phyloP scores from a whole-genome alignment of 2,888 invertebrate species.

The Prenolepis imparis region DNA sequence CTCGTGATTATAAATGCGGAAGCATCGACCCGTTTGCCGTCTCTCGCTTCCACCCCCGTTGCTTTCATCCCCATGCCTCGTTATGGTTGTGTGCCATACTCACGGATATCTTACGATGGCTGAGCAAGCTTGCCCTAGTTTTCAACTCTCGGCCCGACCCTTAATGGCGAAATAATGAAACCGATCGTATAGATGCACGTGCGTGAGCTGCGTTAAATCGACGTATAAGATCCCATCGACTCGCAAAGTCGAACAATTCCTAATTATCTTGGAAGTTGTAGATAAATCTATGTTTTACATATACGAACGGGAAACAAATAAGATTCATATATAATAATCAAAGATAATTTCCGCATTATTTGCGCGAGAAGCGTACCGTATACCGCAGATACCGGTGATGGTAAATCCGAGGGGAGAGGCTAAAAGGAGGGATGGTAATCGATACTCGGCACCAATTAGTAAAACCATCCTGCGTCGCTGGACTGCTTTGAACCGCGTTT shows the following conservation, averaged over 20 bases:
- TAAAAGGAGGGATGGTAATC: conserved; percentile 73
- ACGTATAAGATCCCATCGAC: neutral
- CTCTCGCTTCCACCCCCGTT: conserved; percentile 34
- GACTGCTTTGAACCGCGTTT: conserved; percentile 79
- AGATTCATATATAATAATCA: neutral
- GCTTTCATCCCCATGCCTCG: conserved; percentile 1
- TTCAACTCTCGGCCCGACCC: conserved; percentile 49
- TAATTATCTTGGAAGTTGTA: neutral
- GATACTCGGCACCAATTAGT: conserved; percentile 82
- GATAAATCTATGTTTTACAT: neutral
- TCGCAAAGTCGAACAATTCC: neutral
- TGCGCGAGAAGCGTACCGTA: conserved; percentile 23
- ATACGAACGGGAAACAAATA: neutral
- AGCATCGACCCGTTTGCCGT: conserved; percentile 72
- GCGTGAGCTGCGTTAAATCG: neutral
- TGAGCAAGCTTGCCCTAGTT: conserved; percentile 79
- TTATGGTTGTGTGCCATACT: conserved; percentile 39
- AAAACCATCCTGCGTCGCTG: conserved; percentile 79
- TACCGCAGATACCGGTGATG: neutral
- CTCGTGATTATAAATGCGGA: conserved; percentile 73
- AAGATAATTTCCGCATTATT: conserved; percentile 41
- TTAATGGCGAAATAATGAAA: conserved; percentile 13
- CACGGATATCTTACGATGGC: conserved; percentile 52
- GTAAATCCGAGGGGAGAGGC: conserved; percentile 13
- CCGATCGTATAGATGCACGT: neutral